Evolutionary conservation across 2,888 invertebrate species (phyloP).

Genomic region (Muschampia plurimacula): DNA sequence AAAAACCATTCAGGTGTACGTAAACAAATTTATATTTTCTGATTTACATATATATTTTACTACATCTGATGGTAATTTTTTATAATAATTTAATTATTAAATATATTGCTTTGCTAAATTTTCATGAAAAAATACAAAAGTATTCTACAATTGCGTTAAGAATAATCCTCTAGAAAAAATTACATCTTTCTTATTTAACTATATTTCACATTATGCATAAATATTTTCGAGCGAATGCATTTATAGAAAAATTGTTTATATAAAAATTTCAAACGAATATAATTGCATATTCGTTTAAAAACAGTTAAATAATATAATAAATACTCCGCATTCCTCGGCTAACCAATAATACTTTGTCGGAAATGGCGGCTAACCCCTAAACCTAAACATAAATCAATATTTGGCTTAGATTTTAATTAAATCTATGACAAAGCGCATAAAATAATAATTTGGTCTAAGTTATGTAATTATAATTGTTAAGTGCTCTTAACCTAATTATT

Average conservation of each 20-base stretch:
- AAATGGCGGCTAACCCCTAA: constrained; percentile 70
- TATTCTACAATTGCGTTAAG: constrained; percentile 74
- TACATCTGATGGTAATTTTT: constrained; percentile 70
- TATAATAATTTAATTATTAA: constrained; percentile 72
- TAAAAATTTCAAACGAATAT: constrained; percentile 52
- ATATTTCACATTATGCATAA: constrained; percentile 80
- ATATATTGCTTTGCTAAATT: constrained; percentile 80
- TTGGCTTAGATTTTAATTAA: constrained; percentile 85
- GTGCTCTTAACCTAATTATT: constrained; percentile 82
- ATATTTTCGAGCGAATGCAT: constrained; percentile 67
- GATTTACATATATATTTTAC: constrained; percentile 76
- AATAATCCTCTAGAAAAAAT: constrained; percentile 79
- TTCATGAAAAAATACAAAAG: constrained; percentile 84
- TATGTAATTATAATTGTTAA: constrained; percentile 78
- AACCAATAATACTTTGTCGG: constrained; percentile 81
- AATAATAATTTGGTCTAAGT: constrained; percentile 85
- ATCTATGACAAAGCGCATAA: constrained; percentile 83
- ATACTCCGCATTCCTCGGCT: constrained; percentile 72
- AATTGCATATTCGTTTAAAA: constrained; percentile 53
- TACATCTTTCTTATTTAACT: constrained; percentile 68
- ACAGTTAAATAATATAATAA: constrained; percentile 65
- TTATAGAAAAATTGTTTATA: constrained; percentile 58
- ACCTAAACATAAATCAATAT: constrained; percentile 82
- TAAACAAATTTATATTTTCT: constrained; percentile 81
- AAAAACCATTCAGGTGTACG: constrained; percentile 72